These are phyloP conservation scores for Peromyscus melanophrys DNA, from an alignment of 2,797 vertebrate species.

Conservation along the genomic window DNA sequence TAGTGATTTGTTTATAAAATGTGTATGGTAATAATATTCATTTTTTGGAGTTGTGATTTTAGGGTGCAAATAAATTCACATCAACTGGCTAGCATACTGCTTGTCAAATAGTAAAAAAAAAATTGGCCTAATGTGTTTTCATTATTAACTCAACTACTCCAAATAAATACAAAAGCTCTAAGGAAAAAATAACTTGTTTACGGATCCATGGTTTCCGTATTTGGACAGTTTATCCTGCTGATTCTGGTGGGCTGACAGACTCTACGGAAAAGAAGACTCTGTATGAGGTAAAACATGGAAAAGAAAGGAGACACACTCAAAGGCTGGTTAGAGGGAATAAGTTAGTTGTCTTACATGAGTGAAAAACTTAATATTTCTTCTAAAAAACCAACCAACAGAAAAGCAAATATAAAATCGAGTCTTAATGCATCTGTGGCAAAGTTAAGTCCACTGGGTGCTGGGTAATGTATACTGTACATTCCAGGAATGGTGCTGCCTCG, in stretches of 20 bases:
- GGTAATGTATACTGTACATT: slow-evolving; percentile 71
- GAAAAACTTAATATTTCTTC: slow-evolving; percentile 66
- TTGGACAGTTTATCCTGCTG: slow-evolving; percentile 2
- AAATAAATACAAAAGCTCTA: slow-evolving; percentile 28
- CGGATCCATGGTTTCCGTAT: background rate
- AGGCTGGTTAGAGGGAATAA: background rate
- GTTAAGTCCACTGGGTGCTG: slow-evolving; percentile 57
- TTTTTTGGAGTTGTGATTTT: background rate
- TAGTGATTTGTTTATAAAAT: slow-evolving; percentile 40
- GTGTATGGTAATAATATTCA: background rate
- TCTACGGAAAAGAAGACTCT: slow-evolving; percentile 50
- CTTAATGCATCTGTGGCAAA: slow-evolving; percentile 43
- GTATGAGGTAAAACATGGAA: slow-evolving; percentile 33
- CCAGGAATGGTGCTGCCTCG: slow-evolving; percentile 66
- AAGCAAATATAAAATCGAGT: slow-evolving; percentile 68
- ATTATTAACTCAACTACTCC: slow-evolving; percentile 37
- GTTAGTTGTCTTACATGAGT: slow-evolving; percentile 3
- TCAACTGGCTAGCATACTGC: background rate
- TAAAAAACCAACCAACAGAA: slow-evolving; percentile 67
- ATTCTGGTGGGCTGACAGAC: background rate
- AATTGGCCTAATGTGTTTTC: slow-evolving; percentile 42
- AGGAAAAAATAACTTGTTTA: background rate
- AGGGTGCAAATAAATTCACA: slow-evolving; percentile 39
- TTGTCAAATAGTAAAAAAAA: slow-evolving; percentile 1
- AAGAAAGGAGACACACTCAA: slow-evolving; percentile 35